Evolutionary conservation across 2,113 vertebrate genomes (phyloP).

Genomic region (Lasiurus cinereus): DNA sequence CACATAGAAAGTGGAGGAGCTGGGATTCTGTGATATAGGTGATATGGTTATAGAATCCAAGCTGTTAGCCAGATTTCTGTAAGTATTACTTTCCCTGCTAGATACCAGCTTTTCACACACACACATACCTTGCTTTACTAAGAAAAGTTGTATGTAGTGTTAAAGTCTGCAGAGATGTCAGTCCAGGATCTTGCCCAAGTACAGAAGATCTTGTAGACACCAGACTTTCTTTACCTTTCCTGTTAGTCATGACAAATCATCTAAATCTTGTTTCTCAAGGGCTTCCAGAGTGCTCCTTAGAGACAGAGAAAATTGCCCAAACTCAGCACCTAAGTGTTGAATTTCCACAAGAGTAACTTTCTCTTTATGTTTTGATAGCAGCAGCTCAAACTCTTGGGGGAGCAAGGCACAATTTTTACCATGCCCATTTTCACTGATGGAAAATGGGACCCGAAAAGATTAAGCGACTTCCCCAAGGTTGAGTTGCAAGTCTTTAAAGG

Average conservation of each 20-base stretch:
- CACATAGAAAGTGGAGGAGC: not conserved
- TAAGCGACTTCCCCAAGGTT: not conserved
- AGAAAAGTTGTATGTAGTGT: not conserved
- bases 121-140: not conserved
- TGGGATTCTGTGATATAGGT: not conserved
- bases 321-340: not conserved
- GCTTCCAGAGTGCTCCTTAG: not conserved
- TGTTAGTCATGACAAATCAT: not conserved
- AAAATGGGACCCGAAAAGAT: not conserved
- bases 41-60: not conserved
- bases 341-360: conserved; percentile 1
- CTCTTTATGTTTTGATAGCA: not conserved
- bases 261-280: not conserved
- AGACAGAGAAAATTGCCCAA: not conserved
- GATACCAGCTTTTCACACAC: not conserved
- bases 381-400: not conserved
- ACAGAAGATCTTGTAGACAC: not conserved
- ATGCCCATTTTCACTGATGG: not conserved
- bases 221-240: not conserved
- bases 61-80: not conserved
- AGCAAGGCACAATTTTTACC: not conserved
- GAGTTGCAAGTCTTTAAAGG: conserved; percentile 16
- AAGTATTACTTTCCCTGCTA: not conserved
- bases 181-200: not conserved
- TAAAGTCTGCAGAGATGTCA: not conserved